These are phyloP conservation scores for Drosophila anomelani DNA, from an alignment of 2,888 invertebrate species.

Conservation along the genomic window DNA sequence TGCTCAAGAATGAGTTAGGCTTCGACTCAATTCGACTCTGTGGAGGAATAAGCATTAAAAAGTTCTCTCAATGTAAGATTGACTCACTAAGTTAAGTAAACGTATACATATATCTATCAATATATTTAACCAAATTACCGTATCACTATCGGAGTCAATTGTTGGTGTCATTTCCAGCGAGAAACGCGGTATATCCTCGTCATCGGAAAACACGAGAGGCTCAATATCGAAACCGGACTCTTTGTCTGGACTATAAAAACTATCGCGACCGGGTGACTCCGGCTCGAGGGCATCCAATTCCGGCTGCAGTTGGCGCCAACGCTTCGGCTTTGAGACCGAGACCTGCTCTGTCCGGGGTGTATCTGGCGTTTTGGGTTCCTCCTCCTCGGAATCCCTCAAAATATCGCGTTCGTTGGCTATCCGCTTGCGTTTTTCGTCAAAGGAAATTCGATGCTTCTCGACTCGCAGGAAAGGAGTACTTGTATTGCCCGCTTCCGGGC, in stretches of 20 bases:
- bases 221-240: constrained; percentile 86
- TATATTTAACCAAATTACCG: constrained; percentile 77
- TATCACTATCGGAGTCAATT: constrained; percentile 84
- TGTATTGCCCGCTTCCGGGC: constrained; percentile 66
- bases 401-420: constrained; percentile 84
- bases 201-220: constrained; percentile 87
- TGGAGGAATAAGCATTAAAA: background rate
- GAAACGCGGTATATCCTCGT: constrained; percentile 86
- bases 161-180: constrained; percentile 84
- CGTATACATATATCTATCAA: background rate
- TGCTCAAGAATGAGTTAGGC: constrained; percentile 76
- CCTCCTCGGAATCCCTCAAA: constrained; percentile 83
- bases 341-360: constrained; percentile 28
- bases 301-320: constrained; percentile 79
- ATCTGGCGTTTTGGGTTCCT: constrained; percentile 50
- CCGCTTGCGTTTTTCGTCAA: constrained; percentile 84
- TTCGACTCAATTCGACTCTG: constrained; percentile 84
- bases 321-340: constrained; percentile 65
- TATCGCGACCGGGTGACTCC: constrained; percentile 84
- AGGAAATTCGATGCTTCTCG: constrained; percentile 84
- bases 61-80: background rate
- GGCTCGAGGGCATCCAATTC: constrained; percentile 77
- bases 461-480: constrained; percentile 81
- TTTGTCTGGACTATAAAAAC: constrained; percentile 87
- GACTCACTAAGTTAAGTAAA: background rate